Evolutionary conservation across 2,797 vertebrate genomes (phyloP), one percentile per base, ranked within the genome.

Genomic region (Xiphorhynchus erythropygius): DNA sequence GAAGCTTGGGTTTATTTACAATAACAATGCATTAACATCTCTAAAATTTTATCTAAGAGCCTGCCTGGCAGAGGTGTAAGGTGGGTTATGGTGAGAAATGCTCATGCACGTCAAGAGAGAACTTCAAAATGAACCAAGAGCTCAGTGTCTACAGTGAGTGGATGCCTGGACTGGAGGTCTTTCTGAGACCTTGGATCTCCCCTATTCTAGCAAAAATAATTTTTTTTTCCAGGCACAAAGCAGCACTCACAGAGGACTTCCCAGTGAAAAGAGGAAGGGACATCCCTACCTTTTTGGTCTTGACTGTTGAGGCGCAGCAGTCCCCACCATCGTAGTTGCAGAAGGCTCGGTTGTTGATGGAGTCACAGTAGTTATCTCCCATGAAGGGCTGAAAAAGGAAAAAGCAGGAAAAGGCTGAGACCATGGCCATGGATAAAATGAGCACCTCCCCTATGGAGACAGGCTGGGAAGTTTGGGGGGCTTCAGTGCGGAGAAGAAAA

Each of bases 281-380:
- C 57, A 87, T 52, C 37, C 98, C 96, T 96, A 99, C 99, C 99
- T 99, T 99, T 98, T 99, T 99, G 91, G 99, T 99, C 97, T 99
- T 99, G 97, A 99, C 99, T 18, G 99, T 99, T 75, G 99, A 99
- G 85, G 99, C 98, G 13, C 99, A 99, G 98, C 99, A 99, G 93
- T 99, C 99, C 65, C 99, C 99, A 79, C 99, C 99, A 17, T 99
- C 99, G 1, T 99, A 99, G 97, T 99, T 99, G 96, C 99, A 99
- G 98, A 99, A 99, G 94, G 99, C 99, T 98, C 99, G 98, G 97
- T 99, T 99, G 98, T 99, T 99, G 97, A 98, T 98, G 75, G 98
- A 97, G 90, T 99, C 99, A 97, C 99, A 99, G 98, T 99, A 99
- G 98, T 99, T 99, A 97, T 99, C 99, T 95, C 99, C 99, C 98